phyloP scores from a whole-genome alignment of 2,888 invertebrate genomes.

The Meiosimyza platycephala region DNA sequence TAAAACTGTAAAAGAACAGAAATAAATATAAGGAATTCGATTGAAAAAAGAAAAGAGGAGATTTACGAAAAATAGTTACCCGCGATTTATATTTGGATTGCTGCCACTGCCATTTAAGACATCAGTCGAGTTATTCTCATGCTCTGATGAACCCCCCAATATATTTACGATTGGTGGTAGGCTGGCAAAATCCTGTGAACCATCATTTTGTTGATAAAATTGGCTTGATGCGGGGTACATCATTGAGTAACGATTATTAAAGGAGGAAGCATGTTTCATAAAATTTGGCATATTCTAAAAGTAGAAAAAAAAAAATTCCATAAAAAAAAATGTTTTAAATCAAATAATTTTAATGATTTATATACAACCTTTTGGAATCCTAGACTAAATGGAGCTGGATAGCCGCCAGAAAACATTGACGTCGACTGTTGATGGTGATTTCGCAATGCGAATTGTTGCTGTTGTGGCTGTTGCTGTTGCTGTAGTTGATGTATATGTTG shows the following conservation, averaged over 20 bases:
- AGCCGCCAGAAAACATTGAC: slow-evolving; percentile 42
- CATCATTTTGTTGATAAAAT: slow-evolving; percentile 55
- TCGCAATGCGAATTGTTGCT: slow-evolving; percentile 49
- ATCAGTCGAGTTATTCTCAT: slow-evolving; percentile 63
- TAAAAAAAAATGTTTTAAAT: neutral
- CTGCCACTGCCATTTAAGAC: slow-evolving; percentile 64
- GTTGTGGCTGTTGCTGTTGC: slow-evolving; percentile 54
- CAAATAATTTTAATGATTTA: neutral
- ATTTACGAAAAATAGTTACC: slow-evolving; percentile 48
- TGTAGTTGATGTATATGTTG: slow-evolving; percentile 43
- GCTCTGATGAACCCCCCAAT: slow-evolving; percentile 57
- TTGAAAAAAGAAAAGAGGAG: neutral
- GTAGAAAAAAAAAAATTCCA: neutral
- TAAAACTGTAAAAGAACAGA: slow-evolving; percentile 54
- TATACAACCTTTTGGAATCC: slow-evolving; percentile 56
- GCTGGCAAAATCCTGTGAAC: slow-evolving; percentile 73
- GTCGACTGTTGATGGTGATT: slow-evolving; percentile 23
- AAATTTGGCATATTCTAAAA: slow-evolving; percentile 53
- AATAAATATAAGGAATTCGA: slow-evolving; percentile 25
- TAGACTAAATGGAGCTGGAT: slow-evolving; percentile 59
- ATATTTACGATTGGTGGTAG: slow-evolving; percentile 77
- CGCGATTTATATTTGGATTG: slow-evolving; percentile 63
- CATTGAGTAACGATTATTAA: slow-evolving; percentile 60
- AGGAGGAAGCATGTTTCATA: slow-evolving; percentile 54
- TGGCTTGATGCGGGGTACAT: slow-evolving; percentile 50